Conservation (phyloP, 2,888 invertebrate species). For the Andrena fulva region DNA sequence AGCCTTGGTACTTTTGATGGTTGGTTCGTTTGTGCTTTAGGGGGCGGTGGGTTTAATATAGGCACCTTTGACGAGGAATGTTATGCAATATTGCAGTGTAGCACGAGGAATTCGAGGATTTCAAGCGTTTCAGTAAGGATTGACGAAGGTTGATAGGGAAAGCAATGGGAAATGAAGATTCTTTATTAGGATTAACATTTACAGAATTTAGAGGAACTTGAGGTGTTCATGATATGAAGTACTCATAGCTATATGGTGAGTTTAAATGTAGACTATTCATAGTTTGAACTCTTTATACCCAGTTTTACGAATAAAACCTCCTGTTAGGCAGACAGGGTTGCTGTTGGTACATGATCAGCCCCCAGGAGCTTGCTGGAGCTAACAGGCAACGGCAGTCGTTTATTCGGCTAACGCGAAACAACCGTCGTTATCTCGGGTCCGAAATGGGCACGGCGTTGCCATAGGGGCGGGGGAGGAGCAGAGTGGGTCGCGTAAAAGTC, state of each 20-base stretch:
- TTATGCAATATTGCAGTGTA: no score
- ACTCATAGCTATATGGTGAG: neutral
- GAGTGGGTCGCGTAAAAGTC: neutral
- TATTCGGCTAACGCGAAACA: slow-evolving; percentile 37
- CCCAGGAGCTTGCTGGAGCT: no score
- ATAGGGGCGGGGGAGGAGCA: neutral
- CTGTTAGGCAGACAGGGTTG: neutral
- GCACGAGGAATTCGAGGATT: no score
- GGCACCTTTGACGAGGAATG: neutral
- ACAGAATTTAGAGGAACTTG: no score
- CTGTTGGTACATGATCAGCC: neutral
- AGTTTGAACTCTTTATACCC: neutral
- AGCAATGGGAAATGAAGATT: no score
- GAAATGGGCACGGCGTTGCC: slow-evolving; percentile 15
- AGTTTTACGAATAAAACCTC: neutral
- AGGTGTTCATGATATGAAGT: no score
- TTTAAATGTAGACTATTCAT: neutral
- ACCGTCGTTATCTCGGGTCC: slow-evolving; percentile 21
- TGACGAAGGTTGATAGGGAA: no score
- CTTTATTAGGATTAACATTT: no score
- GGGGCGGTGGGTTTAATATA: neutral
- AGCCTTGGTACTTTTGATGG: neutral
- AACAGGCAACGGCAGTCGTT: slow-evolving; percentile 13
- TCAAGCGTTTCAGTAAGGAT: no score
- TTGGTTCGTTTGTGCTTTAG: neutral